Percentiles rank a stretch among this genome's conserved stretches.
Evolutionary conservation across 92 coral and sea anemone species (phyloP).

Genomic region (Blastomussa wellsi): DNA sequence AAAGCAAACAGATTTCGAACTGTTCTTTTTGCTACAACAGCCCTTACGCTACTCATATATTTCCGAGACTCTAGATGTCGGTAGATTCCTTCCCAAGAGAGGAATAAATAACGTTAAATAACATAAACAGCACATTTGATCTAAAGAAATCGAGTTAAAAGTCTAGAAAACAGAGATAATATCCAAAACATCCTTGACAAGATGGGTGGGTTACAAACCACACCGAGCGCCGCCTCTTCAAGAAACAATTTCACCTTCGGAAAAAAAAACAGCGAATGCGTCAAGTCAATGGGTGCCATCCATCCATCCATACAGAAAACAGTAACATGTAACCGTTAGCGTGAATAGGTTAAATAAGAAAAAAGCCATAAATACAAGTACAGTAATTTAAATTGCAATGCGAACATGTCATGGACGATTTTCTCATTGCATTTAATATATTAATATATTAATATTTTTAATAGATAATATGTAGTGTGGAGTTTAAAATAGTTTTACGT

Average conservation of each 20-base stretch:
- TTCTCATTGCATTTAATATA: conserved; percentile 12
- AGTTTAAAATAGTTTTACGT: not conserved
- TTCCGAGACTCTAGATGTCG: not conserved
- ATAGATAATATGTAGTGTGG: not conserved
- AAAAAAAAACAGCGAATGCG: not conserved
- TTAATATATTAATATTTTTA: conserved; percentile 28
- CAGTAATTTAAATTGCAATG: not conserved
- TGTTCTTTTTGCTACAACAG: not conserved
- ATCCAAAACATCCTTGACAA: not conserved
- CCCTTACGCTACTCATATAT: not conserved
- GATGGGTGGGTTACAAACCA: not conserved
- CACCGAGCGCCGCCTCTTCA: no score
- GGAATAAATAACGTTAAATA: not conserved
- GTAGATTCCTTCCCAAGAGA: not conserved
- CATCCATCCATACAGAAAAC: conserved; percentile 9
- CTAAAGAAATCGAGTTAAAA: not conserved
- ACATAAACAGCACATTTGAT: not conserved
- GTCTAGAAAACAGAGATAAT: not conserved
- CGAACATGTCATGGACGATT: not conserved
- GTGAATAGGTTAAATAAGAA: not conserved
- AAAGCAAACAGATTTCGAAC: not conserved
- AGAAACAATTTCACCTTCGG: no score
- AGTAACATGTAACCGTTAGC: not conserved
- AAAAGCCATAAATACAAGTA: conserved; percentile 3
- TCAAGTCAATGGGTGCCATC: not conserved